phyloP scores from a whole-genome alignment of 2,113 vertebrate species.

The Bos indicus region DNA sequence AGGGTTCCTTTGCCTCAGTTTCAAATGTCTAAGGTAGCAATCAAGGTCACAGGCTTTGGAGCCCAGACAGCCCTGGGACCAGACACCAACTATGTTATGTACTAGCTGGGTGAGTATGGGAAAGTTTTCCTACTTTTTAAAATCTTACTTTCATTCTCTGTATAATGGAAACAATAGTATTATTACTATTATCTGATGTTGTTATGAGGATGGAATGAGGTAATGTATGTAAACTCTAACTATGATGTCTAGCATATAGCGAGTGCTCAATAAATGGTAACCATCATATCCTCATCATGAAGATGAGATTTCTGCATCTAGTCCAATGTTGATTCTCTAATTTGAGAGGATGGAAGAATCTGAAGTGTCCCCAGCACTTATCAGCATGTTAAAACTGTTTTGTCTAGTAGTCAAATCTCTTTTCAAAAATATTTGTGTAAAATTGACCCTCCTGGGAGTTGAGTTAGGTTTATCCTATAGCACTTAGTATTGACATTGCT shows the following conservation, averaged over 20 bases:
- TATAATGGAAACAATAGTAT: background rate
- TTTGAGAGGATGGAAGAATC: background rate
- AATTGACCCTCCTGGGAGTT: background rate
- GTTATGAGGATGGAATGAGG: background rate
- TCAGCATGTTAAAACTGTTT: background rate
- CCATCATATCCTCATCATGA: background rate
- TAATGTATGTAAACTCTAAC: background rate
- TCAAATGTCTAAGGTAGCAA: conserved; percentile 13
- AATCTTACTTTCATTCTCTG: background rate
- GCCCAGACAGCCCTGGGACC: background rate
- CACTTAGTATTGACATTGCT: background rate
- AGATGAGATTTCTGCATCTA: background rate
- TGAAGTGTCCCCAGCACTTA: background rate
- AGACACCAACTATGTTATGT: background rate
- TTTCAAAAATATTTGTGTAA: background rate
- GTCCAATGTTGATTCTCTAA: background rate
- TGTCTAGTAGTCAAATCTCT: background rate
- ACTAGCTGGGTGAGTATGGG: background rate
- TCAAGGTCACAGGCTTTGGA: conserved; percentile 24
- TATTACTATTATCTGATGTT: background rate
- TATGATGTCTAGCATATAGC: background rate
- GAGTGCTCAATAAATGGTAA: background rate
- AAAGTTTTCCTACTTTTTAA: background rate
- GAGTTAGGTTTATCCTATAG: background rate
- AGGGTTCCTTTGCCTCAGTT: background rate